Base-by-base conservation (phyloP, 2,888 invertebrate genomes). In the Macaria notata region DNA sequence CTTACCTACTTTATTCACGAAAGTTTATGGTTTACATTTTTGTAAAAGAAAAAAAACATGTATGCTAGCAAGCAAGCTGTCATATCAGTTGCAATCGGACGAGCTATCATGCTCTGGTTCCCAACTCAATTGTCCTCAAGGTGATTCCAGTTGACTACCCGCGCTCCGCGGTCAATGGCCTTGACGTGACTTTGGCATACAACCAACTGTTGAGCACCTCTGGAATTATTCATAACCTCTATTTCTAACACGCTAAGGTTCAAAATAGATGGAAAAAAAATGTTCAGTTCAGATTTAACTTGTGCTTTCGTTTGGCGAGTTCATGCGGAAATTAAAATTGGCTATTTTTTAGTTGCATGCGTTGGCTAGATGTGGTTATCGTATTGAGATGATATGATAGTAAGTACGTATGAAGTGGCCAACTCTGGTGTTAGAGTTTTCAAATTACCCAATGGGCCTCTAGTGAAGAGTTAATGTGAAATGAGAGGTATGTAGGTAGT, bases 181-280 rank as follows among this genome's bases (percentile, higher is more conserved):
- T 81, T 81, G 79, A 73, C 75, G 71, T 63, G 70, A 68, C 72
- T 71, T 76, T 81, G 80, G 81, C 81, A 71, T 61, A 67, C 64
- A 52, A 72, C 75, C 80, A 80, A 79, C 62, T 64, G 64, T 62
- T 65, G 61, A 59, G 49, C 56, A 58, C 54, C 63, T 59, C 63
- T 66, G 61, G 58, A 63, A 53, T 52, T 41, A 47, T 48, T 31
- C 50, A 9, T 53, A 46, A 51, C 52, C 53, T 59, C 64, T n/a
- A 63, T 60, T 44, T 36, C 46, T 51, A 48, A 9, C 46, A 1
- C 7, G 3, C 36, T 64, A 66, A 59, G 54, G 60, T 44, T 19
- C 41, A 55, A 46, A 19, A 56, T 64, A 45, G 30, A 39, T 29
- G 4, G 9, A 6, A 36, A 36, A 4, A 6, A 36, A 2, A 9